Evolutionary conservation across 2,797 vertebrate species (phyloP).

Genomic region (Benthosema pterotum): DNA sequence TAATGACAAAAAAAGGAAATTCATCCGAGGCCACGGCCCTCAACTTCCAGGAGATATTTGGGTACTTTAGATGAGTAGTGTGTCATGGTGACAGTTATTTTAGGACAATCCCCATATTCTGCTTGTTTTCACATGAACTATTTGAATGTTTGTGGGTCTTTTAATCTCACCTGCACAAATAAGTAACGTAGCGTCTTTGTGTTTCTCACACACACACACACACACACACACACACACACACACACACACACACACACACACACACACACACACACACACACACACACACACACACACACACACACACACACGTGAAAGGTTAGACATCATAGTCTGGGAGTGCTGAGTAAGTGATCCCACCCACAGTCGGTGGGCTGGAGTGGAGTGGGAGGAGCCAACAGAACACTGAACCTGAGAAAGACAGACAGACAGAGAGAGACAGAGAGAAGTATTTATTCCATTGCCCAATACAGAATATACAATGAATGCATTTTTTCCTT

Average conservation of each 20-base stretch:
- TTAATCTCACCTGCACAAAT: too few relatives aligned
- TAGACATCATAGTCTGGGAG: slow-evolving; percentile 83
- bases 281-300: neutral
- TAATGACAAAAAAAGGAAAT: neutral
- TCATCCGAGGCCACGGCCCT: neutral
- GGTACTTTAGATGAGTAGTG: neutral
- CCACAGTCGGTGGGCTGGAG: slow-evolving; percentile 70
- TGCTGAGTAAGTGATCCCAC: slow-evolving; percentile 80
- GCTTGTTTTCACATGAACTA: too few relatives aligned
- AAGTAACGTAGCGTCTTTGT: too few relatives aligned
- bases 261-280: too few relatives aligned
- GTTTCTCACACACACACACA: too few relatives aligned
- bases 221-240: too few relatives aligned
- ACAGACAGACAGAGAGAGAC: neutral
- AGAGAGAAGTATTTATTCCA: neutral
- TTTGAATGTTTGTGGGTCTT: too few relatives aligned
- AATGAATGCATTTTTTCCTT: too few relatives aligned
- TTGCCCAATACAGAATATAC: too few relatives aligned
- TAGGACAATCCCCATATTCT: too few relatives aligned
- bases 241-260: too few relatives aligned
- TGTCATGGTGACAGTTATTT: neutral
- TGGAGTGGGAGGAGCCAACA: slow-evolving; percentile 86
- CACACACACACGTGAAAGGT: slow-evolving; percentile 36
- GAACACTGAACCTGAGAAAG: slow-evolving; percentile 75
- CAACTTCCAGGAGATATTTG: neutral